A percentile compares a stretch with the other conserved stretches of the same genome.
Conservation (phyloP, 2,888 invertebrate species). For the Aspidiotus rigidus region DNA sequence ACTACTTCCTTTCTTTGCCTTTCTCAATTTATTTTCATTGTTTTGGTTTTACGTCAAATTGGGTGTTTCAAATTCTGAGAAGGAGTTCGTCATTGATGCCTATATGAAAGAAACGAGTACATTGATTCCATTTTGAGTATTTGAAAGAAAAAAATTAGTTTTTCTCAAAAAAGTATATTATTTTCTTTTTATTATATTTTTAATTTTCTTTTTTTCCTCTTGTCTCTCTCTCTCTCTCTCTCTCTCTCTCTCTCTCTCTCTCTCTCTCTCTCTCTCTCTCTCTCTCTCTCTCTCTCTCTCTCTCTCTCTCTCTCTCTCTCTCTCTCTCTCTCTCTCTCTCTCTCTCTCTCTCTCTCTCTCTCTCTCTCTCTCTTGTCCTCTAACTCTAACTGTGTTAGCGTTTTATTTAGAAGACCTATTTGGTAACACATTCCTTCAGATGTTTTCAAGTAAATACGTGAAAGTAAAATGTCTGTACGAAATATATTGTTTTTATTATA, state of each 20-base stretch:
- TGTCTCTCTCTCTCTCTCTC: no score
- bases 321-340: no score
- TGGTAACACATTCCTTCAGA: conserved; percentile 33
- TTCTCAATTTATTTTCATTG: neutral
- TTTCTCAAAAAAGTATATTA: no score
- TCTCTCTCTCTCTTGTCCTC: conserved; percentile 8
- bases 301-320: conserved; percentile 4
- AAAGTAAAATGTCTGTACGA: conserved; percentile 29
- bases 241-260: conserved; percentile 9
- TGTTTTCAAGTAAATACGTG: conserved; percentile 30
- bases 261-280: neutral
- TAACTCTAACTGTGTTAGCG: conserved; percentile 29
- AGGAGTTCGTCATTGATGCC: neutral
- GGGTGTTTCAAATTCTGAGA: neutral
- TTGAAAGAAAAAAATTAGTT: neutral
- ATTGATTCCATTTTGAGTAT: conserved; percentile 3
- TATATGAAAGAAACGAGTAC: neutral
- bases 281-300: neutral
- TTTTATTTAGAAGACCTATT: conserved; percentile 30
- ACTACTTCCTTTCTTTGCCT: conserved; percentile 22
- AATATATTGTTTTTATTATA: conserved; percentile 28
- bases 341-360: conserved; percentile 3
- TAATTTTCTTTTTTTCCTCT: no score
- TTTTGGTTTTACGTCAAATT: neutral
- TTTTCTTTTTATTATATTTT: no score